Evolutionary conservation across 2,888 invertebrate species (phyloP), one percentile per base, ranked within the genome.

Genomic region (Napeogenes sylphis): DNA sequence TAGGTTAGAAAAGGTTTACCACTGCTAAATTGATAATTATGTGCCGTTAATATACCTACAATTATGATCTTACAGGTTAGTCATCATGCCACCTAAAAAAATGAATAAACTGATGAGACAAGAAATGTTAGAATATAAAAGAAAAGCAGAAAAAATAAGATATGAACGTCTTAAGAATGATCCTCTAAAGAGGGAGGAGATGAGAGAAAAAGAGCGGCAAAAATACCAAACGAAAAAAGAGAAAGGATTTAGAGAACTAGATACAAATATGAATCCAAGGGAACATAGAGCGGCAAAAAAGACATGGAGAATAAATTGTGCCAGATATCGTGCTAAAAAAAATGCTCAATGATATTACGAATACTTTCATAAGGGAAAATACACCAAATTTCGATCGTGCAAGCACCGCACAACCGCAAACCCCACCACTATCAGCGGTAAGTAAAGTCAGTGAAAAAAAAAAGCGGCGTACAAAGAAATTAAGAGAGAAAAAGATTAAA

Each of bases 151-250:
- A 66, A 62, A 58, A 60, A 62, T 68, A 35, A 67, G 69, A 65
- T 67, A 67, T 58, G 63, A 68, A 65, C 63, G 63, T 21, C 60
- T 71, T 57, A 71, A 70, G 66, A 68, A 68, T 62, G 58, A 69
- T 58, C 69, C 68, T 60, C 14, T 59, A 47, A 67, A 66, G 65
- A 61, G 56, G 62, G 67, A 67, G 63, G 55, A 65, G 58, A 54
- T 59, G 35, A 66, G 67, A 56, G 67, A 66, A 67, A 69, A 66
- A 65, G 58, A 64, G 54, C 61, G 56, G 35, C 61, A 35, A 46
- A 13, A 55, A 67, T 62, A 63, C 62, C 47, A 61, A 57, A 57
- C 63, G 10, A 64, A 56, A 58, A 67, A 62, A 35, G 56, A 59
- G 58, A 67, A 68, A 56, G 65, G 65, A 32, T 61, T 63, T 62